Evolutionary conservation across 2,797 vertebrate genomes (phyloP), one percentile per base, ranked within the genome.

Genomic region (Clamator glandarius): DNA sequence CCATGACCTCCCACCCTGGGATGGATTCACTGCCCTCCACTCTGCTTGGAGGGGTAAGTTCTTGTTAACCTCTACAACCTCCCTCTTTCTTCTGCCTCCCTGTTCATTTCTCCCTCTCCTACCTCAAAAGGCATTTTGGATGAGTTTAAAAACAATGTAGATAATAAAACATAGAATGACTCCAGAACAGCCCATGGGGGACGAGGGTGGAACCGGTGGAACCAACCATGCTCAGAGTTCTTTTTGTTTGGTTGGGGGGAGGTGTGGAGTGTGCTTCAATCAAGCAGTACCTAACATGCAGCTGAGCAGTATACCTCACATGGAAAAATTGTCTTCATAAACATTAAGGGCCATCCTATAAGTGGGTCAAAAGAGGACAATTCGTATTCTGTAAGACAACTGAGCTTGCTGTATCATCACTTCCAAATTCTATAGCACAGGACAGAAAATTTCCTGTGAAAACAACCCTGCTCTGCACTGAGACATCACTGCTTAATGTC

Each of bases 241-340:
- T n/a, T 57, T 21, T 28, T 35, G 20, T 24, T 76, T 19, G 14
- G 11, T 16, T 28, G 41, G 41, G 41, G 12, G 24, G 7, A 25
- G 7, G 12, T 5, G 2, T 1, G 10, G 2, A 18, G 39, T 61
- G 26, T 39, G 13, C 31, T 33, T 4, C 15, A 83, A 36, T 55
- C n/a, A 72, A 59, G 13, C 11, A 28, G 5, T 9, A n/a, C 6
- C 31, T 25, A 17, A 33, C 39, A 28, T 21, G 11, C 23, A 78
- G 33, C 6, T 26, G 31, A 66, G 44, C 42, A 74, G 20, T n/a
- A 61, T 1, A 15, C 7, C 19, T 36, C 31, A n/a, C 0, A 0
- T 25, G 58, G 39, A 63, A 72, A 92, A 67, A 33, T 2, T 55
- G 26, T 41, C 72, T 59, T 75, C 44, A 70, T 36, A 78, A 74